These are phyloP conservation scores for Lophotis ruficrista DNA, from an alignment of 2,113 vertebrate genomes.

Conservation along the genomic window DNA sequence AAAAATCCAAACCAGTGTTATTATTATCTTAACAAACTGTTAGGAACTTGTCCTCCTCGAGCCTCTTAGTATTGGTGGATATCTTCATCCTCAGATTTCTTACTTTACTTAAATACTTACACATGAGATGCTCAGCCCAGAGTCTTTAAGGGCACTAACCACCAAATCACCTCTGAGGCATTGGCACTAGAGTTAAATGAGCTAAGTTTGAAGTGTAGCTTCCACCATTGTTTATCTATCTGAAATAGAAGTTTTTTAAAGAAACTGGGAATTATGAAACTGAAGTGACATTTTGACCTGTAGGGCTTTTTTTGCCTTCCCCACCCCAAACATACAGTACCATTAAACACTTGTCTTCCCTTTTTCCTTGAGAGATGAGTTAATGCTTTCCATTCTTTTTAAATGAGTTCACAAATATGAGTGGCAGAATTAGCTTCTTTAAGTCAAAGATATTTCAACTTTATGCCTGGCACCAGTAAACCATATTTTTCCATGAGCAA, in stretches of 20 bases:
- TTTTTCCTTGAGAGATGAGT: background rate
- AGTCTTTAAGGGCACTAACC: background rate
- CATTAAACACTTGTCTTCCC: background rate
- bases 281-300: background rate
- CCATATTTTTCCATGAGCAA: background rate
- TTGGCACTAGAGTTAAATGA: background rate
- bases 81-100: background rate
- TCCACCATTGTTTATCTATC: background rate
- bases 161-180: background rate
- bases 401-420: background rate
- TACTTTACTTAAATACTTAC: background rate
- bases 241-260: background rate
- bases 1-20: background rate
- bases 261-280: background rate
- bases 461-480: background rate
- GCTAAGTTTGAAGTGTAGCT: background rate
- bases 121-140: background rate
- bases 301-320: background rate
- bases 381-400: background rate
- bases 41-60: background rate
- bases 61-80: background rate
- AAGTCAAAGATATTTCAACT: background rate
- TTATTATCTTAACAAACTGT: background rate
- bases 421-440: background rate
- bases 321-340: background rate